These are phyloP conservation scores for Muschampia plurimacula DNA, from an alignment of 2,888 invertebrate genomes.

Conservation along the genomic window DNA sequence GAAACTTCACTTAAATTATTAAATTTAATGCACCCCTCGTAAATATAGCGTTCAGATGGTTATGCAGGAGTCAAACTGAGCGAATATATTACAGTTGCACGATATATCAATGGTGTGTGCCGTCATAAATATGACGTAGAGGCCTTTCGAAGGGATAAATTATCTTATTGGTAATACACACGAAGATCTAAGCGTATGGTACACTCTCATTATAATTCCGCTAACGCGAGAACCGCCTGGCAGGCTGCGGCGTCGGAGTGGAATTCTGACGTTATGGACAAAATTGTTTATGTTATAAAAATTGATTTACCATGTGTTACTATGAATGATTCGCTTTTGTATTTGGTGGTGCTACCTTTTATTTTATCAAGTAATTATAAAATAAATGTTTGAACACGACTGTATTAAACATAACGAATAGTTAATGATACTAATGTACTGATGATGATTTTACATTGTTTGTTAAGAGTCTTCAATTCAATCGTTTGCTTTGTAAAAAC, in stretches of 20 bases:
- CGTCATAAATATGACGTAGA: conserved; percentile 32
- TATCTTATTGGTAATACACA: conserved; percentile 35
- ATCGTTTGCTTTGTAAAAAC: too few relatives aligned
- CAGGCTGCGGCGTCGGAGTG: not conserved
- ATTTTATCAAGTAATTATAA: too few relatives aligned
- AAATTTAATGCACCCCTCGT: conserved; percentile 20
- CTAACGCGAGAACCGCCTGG: conserved; percentile 16
- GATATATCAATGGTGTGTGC: conserved; percentile 34
- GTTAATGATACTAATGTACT: too few relatives aligned
- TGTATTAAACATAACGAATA: too few relatives aligned
- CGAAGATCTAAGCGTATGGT: conserved; percentile 32
- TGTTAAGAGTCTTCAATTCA: too few relatives aligned
- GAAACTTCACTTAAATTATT: conserved; percentile 16
- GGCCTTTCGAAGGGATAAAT: conserved; percentile 30
- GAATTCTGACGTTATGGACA: not conserved
- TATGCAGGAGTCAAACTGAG: conserved; percentile 28
- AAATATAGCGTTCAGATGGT: conserved; percentile 27
- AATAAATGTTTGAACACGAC: too few relatives aligned
- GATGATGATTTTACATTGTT: too few relatives aligned
- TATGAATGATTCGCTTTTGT: too few relatives aligned
- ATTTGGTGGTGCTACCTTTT: too few relatives aligned
- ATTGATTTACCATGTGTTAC: not conserved
- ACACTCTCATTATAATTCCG: conserved; percentile 37
- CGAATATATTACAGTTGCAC: conserved; percentile 30
- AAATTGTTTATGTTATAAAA: not conserved